Base-by-base conservation (phyloP, 2,888 invertebrate genomes). In the Holacanthella duospinosa region DNA sequence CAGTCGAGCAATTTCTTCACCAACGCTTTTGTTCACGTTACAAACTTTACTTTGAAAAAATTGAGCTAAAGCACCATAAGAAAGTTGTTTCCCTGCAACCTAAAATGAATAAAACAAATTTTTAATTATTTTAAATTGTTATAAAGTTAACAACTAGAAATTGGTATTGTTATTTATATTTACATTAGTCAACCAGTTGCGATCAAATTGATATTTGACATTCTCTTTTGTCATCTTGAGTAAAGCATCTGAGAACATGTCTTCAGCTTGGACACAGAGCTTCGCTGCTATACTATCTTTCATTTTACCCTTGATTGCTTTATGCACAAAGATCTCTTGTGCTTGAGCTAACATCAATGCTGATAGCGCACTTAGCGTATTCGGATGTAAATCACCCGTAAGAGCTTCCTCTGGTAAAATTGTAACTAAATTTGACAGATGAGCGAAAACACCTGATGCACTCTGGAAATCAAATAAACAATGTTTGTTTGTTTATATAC, bases 331-430 rank as follows among this genome's bases (percentile, higher is more conserved):
- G 70, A 93, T 88, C 80, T 99, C 99, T 79, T 99, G 99, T 9
- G 94, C 97, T 80, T 99, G 97, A 21, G 99, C 96, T 56, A 97
- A 80, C 94, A 96, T 95, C 59, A 99, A 80, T 57, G 87, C 82
- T 55, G 88, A 83, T 27, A 99, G 81, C 43, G 94, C 92, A 64
- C 84, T 83, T 61, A 99, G 82, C 26, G 93, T 89, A 75, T 99
- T 97, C 2, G 94, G 91, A 77, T 86, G 86, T 73, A 99, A 83
- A 80, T 99, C 99, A 4, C 93, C 92, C 2, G 99, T 97, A 28
- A 95, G 91, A 75, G 97, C 96, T 77, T 91, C 90, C 74, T 93
- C 93, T 74, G 95, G 88, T 53, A 64, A 36, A n/a, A 16, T 58
- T 12, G 89, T 85, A 73, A 12, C 89, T 84, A 70, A 84, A 85